Conservation (phyloP, 2,113 vertebrate species). For the Holacanthus passer region DNA sequence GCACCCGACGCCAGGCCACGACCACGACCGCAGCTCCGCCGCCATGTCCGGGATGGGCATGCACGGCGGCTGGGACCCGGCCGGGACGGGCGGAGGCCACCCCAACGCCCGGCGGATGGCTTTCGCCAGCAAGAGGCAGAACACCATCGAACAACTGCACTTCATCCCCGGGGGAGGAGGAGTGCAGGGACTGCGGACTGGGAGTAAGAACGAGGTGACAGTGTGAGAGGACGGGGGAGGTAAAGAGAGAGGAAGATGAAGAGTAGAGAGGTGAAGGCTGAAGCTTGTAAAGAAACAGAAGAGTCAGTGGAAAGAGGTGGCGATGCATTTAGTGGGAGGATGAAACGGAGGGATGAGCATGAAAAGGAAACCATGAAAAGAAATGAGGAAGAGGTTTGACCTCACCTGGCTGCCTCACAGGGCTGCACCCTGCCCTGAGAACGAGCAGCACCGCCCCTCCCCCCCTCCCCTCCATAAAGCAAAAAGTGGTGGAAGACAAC, state of each 20-base stretch:
- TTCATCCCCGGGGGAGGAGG: constrained; percentile 89
- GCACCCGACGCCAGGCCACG: constrained; percentile 85
- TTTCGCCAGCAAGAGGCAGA: constrained; percentile 90
- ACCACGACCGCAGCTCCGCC: constrained; percentile 73
- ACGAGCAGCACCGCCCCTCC: neutral
- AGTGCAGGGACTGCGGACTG: constrained; percentile 85
- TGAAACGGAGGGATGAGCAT: neutral
- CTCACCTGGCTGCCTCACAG: constrained; percentile 41
- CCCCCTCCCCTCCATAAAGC: constrained; percentile 9
- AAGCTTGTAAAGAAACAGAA: constrained; percentile 14
- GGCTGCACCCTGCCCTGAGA: constrained; percentile 1
- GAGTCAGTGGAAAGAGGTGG: constrained; percentile 6
- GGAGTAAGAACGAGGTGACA: constrained; percentile 92
- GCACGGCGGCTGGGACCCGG: constrained; percentile 76
- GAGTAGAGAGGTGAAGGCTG: constrained; percentile 29
- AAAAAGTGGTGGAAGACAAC: constrained; percentile 32
- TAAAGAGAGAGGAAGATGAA: neutral
- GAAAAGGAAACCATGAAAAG: constrained; percentile 2
- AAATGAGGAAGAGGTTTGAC: constrained; percentile 27
- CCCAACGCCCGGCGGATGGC: constrained; percentile 85
- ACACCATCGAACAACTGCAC: constrained; percentile 93
- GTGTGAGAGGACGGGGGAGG: constrained; percentile 82
- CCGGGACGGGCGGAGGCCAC: constrained; percentile 73
- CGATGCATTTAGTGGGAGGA: constrained; percentile 6
- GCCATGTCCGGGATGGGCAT: constrained; percentile 64